These are phyloP conservation scores for Epizoanthus scotinus DNA, from an alignment of 92 coral and sea anemone species.

Conservation along the genomic window DNA sequence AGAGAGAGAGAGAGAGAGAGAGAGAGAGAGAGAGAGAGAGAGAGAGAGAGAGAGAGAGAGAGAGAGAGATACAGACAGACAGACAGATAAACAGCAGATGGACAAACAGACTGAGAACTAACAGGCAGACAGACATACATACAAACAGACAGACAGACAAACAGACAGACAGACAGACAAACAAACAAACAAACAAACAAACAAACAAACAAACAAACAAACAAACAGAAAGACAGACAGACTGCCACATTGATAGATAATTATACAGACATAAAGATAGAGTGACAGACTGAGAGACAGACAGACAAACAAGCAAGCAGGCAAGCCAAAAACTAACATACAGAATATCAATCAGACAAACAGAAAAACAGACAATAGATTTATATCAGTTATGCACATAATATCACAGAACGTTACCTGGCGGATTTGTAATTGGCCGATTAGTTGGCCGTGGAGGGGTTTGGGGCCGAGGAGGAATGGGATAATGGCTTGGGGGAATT, in stretches of 20 bases:
- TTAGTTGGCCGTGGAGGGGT: constrained; percentile 32
- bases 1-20: no score
- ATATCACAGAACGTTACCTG: constrained; percentile 4
- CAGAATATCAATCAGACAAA: not conserved
- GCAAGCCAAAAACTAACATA: not conserved
- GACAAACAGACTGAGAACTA: no score
- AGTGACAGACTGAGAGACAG: not conserved
- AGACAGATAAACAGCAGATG: no score
- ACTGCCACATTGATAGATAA: not conserved
- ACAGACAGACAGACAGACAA: no score
- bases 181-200: not conserved
- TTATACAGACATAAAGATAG: not conserved
- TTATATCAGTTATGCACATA: no score
- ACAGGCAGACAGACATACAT: no score
- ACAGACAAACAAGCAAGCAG: not conserved
- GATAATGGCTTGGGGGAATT: constrained; percentile 18
- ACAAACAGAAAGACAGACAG: not conserved
- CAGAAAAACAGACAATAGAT: not conserved
- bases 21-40: no score
- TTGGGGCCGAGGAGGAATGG: constrained; percentile 31
- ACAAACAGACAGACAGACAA: no score
- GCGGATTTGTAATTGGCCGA: constrained; percentile 15
- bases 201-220: not conserved
- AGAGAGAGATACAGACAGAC: no score
- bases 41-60: not conserved